These are phyloP conservation scores for Epizoanthus scotinus DNA, from an alignment of 92 coral and sea anemone species.

Conservation along the genomic window DNA sequence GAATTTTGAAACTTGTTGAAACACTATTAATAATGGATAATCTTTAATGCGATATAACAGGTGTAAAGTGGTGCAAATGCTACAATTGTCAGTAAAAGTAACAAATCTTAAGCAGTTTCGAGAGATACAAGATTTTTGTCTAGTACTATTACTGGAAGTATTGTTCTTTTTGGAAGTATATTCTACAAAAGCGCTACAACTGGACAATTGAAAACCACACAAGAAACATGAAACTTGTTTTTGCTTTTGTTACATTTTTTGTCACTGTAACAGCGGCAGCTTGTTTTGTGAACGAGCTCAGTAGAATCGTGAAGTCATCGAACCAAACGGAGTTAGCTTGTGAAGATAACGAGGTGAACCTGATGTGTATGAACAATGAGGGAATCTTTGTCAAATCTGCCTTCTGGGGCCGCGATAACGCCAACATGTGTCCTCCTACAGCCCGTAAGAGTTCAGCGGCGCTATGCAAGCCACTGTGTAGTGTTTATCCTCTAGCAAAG, in stretches of 20 bases:
- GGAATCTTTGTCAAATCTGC: conserved; percentile 46
- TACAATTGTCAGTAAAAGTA: neutral
- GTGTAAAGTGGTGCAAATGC: neutral
- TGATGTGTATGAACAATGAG: conserved; percentile 43
- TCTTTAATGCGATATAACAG: neutral
- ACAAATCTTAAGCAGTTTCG: neutral
- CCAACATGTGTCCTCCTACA: conserved; percentile 27
- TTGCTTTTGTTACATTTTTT: neutral
- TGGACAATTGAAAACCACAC: too few species aligned
- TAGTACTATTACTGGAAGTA: too few species aligned
- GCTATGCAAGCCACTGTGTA: conserved; percentile 47
- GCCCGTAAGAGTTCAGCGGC: conserved; percentile 22
- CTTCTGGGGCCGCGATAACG: conserved; percentile 52
- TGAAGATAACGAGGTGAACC: conserved; percentile 43
- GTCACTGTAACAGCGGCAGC: neutral
- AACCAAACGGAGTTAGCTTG: conserved; percentile 45
- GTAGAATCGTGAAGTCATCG: conserved; percentile 27
- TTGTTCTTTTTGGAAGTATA: neutral
- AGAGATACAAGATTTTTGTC: too few species aligned
- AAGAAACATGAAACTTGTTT: neutral
- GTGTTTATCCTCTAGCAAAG: conserved; percentile 26
- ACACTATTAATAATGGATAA: neutral
- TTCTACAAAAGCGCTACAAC: too few species aligned
- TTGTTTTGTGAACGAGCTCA: conserved; percentile 29
- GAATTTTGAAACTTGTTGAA: neutral